phyloP scores from a whole-genome alignment of 2,797 vertebrate genomes.

The Poeciliopsis paucimaculata region DNA sequence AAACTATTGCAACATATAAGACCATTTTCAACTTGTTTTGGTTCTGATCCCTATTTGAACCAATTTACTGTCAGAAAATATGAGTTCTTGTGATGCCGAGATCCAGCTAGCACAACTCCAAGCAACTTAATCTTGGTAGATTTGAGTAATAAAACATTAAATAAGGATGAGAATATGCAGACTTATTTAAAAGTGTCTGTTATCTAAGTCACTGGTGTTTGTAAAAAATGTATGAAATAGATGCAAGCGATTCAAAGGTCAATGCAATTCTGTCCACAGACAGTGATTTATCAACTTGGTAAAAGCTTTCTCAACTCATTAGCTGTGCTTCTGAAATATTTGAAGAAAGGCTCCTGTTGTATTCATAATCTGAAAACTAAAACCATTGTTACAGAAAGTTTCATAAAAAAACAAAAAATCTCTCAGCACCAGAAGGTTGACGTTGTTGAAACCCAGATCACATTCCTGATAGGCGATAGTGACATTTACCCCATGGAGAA shows the following conservation, averaged over 20 bases:
- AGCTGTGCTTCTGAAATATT: neutral
- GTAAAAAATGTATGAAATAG: neutral
- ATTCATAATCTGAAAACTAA: neutral
- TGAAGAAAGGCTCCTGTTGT: neutral
- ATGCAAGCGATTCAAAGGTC: neutral
- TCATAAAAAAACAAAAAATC: constrained; percentile 17
- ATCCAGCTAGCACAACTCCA: neutral
- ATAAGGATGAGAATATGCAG: neutral
- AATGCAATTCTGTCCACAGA: neutral
- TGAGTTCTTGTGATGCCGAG: too few relatives aligned
- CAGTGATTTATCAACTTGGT: neutral
- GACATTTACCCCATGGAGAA: constrained; percentile 46
- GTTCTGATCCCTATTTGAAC: neutral
- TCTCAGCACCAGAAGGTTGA: neutral
- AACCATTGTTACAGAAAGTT: constrained; percentile 1
- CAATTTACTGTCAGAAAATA: too few relatives aligned
- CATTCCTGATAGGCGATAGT: constrained; percentile 44
- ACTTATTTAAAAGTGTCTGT: neutral
- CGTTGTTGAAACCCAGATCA: constrained; percentile 33
- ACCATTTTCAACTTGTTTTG: neutral
- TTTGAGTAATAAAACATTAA: neutral
- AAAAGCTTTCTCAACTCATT: neutral
- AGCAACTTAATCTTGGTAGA: neutral
- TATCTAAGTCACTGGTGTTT: neutral
- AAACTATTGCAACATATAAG: neutral